phyloP scores from a whole-genome alignment of 1,140 invertebrate species.

The Sarcophaga peregrina region DNA sequence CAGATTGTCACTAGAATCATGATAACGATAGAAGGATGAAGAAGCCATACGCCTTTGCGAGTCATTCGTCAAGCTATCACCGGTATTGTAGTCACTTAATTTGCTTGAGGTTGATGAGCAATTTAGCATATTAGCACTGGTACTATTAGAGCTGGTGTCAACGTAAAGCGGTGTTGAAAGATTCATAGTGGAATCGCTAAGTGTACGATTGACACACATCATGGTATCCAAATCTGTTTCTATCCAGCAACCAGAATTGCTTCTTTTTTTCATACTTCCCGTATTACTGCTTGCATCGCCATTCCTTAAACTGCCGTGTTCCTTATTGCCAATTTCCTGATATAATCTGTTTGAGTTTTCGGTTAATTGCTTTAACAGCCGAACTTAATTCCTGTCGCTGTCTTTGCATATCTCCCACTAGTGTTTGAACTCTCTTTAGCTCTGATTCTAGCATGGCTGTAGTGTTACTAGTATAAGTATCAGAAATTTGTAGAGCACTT shows the following conservation, averaged over 20 bases:
- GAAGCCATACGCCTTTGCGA: conserved; percentile 18
- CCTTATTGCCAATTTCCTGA: conserved; percentile 64
- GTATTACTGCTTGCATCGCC: conserved; percentile 48
- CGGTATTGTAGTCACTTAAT: conserved; percentile 55
- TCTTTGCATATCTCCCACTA: conserved; percentile 85
- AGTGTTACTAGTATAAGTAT: conserved; percentile 67
- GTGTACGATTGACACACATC: conserved; percentile 56
- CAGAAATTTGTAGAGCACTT: conserved; percentile 25
- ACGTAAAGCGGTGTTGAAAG: conserved; percentile 69
- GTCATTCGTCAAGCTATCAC: conserved; percentile 43
- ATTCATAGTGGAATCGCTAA: conserved; percentile 59
- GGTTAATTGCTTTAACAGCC: conserved; percentile 83
- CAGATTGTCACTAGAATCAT: conserved; percentile 59
- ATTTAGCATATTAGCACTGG: conserved; percentile 42
- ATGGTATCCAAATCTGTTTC: conserved; percentile 90
- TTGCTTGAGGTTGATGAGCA: conserved; percentile 49
- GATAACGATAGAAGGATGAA: conserved; percentile 51
- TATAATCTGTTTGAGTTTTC: conserved; percentile 73
- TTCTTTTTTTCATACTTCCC: conserved; percentile 67
- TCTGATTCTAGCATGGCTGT: conserved; percentile 82
- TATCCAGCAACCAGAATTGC: conserved; percentile 75
- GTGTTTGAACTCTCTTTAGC: conserved; percentile 81
- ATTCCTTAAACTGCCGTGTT: conserved; percentile 54
- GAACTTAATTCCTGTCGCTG: conserved; percentile 85
- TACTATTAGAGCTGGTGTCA: conserved; percentile 65